Conservation (phyloP, 2,113 vertebrate species). For the Sceloporus tristichus region DNA sequence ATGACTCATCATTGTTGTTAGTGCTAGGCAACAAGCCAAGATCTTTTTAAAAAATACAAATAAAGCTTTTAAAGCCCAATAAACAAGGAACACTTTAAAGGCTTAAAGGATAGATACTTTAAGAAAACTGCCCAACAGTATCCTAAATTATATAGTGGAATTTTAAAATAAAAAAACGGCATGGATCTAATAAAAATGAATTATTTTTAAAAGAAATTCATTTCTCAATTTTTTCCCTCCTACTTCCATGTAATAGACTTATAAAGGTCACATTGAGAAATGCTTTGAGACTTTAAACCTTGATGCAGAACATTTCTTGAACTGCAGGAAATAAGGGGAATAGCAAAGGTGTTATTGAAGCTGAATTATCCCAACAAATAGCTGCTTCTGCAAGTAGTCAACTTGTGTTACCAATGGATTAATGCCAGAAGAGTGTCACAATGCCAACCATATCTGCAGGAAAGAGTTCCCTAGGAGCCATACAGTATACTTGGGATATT, state of each 20-base stretch:
- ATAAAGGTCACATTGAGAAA: slow-evolving; percentile 15
- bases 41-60: neutral
- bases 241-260: neutral
- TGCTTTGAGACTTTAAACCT: neutral
- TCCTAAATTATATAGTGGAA: neutral
- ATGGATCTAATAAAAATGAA: slow-evolving; percentile 18
- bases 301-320: neutral
- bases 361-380: slow-evolving; percentile 1
- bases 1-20: neutral
- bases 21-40: neutral
- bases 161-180: neutral
- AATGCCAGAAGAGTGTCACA: neutral
- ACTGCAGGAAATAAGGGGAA: neutral
- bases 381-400: neutral
- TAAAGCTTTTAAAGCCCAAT: neutral
- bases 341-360: neutral
- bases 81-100: neutral
- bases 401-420: neutral
- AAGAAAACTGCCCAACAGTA: neutral
- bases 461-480: neutral
- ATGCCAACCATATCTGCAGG: neutral
- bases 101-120: neutral
- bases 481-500: neutral
- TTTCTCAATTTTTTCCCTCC: neutral
- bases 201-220: neutral